Evolutionary conservation across 2,888 invertebrate genomes (phyloP), one percentile per base, ranked within the genome.

Genomic region (Punctoribates punctum): DNA sequence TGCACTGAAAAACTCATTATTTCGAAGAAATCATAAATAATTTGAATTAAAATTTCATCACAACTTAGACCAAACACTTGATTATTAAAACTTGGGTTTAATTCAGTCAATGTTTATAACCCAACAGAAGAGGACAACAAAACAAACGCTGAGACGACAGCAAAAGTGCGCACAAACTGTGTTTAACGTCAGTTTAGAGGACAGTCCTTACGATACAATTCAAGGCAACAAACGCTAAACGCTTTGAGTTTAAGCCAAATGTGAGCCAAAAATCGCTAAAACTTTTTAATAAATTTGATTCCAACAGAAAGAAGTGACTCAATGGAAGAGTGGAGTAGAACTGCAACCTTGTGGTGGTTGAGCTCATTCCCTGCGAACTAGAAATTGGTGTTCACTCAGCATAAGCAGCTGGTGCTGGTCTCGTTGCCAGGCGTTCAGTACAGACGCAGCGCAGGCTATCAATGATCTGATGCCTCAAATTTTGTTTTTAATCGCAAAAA

Each of bases 1-100:
- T 72, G 72, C 46, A 72, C 17, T 48, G 72, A 46, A 48, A 72
- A 72, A 72, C 17, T 72, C 72, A 72, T 72, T 42, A 72, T 72
- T 70, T 11, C 3, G 5, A 67, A 42, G 6, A 20, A 20, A 42
- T 29, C 17, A 27, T 29, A 60, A 60, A 15, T 29, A 13, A 60
- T 17, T 27, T 17, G 3, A 42, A 42, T 42, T 9, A 42, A 8
- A 20, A 54, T 54, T 54, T 54, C 54, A 54, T 54, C 54, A 54
- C 54, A 54, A 54, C 6, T 8, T 54, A 8, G 6, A 51, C 51
- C 4, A 51, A 20, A 4, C 1, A 42, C 13, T 42, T 1, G 11
- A 42, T 42, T 42, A 42, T 42, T 42, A 42, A 54, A 54, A 54
- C 9, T 8, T 54, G 6, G 1, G 20, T 20, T 51, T 23, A 23